phyloP scores from a whole-genome alignment of 2,888 invertebrate species.

The Hypolimnas misippus region DNA sequence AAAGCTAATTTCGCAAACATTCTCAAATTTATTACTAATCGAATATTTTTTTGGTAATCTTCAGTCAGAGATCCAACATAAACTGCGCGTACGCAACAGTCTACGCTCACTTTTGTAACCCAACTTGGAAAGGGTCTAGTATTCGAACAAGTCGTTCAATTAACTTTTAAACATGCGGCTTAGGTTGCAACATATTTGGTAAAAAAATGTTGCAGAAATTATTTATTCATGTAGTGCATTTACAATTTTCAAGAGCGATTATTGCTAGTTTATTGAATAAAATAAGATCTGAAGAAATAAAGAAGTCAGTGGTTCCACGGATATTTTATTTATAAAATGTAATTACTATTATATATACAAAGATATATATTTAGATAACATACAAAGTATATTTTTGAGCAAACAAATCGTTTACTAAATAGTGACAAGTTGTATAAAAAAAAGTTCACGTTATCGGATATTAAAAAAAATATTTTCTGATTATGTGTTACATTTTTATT shows the following conservation, averaged over 20 bases:
- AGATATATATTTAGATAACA: no score
- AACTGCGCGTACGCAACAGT: constrained; percentile 64
- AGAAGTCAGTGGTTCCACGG: background rate
- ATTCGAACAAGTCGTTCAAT: constrained; percentile 64
- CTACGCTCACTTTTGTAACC: constrained; percentile 76
- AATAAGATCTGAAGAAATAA: background rate
- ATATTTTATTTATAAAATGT: background rate
- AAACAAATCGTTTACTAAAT: no score
- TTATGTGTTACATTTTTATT: no score
- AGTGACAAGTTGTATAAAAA: no score
- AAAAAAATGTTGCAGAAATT: background rate
- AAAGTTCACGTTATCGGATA: no score
- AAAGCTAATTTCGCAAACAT: constrained; percentile 64
- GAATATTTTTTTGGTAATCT: constrained; percentile 17
- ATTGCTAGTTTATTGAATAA: background rate
- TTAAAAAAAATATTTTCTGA: no score
- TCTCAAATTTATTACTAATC: constrained; percentile 17
- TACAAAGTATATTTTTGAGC: background rate
- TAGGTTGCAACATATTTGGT: constrained; percentile 32
- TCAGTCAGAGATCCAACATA: constrained; percentile 53
- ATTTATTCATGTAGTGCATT: background rate
- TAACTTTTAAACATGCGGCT: constrained; percentile 44
- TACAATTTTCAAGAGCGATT: background rate
- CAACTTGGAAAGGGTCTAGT: constrained; percentile 73
- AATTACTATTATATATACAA: background rate